These are phyloP conservation scores for Armadillidium nasatum DNA, from an alignment of 1,140 invertebrate species.

Conservation along the genomic window DNA sequence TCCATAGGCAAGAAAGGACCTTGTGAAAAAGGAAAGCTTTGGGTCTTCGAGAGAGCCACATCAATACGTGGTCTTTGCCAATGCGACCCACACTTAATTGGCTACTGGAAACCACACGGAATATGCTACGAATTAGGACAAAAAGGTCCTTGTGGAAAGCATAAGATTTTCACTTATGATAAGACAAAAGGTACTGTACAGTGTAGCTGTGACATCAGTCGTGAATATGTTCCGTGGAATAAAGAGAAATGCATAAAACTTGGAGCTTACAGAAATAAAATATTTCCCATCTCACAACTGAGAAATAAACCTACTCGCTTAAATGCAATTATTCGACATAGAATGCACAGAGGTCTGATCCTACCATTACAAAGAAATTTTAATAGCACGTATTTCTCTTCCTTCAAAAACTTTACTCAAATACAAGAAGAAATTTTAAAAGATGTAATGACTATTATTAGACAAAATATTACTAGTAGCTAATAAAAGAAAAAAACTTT, in stretches of 20 bases:
- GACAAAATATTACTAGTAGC: no score
- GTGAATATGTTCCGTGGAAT: constrained; percentile 37
- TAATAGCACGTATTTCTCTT: neutral
- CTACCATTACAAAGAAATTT: neutral
- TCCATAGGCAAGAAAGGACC: constrained; percentile 46
- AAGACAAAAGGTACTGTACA: constrained; percentile 27
- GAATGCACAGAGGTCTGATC: neutral
- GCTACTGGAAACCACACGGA: constrained; percentile 30
- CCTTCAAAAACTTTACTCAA: neutral
- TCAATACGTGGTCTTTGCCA: constrained; percentile 36
- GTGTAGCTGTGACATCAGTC: constrained; percentile 35
- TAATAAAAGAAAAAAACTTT: no score
- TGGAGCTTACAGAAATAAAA: neutral
- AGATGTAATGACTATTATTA: neutral
- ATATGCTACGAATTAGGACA: constrained; percentile 46
- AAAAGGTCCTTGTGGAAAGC: constrained; percentile 45
- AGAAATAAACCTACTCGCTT: neutral
- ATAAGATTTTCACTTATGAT: constrained; percentile 35
- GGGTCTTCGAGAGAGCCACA: constrained; percentile 32
- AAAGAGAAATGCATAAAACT: neutral
- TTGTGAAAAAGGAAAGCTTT: constrained; percentile 43
- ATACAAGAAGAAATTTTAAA: neutral
- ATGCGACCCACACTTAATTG: constrained; percentile 31
- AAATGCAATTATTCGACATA: neutral
- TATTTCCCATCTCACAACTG: neutral